Conservation (phyloP, 2,113 vertebrate species). For the Cavia aperea region DNA sequence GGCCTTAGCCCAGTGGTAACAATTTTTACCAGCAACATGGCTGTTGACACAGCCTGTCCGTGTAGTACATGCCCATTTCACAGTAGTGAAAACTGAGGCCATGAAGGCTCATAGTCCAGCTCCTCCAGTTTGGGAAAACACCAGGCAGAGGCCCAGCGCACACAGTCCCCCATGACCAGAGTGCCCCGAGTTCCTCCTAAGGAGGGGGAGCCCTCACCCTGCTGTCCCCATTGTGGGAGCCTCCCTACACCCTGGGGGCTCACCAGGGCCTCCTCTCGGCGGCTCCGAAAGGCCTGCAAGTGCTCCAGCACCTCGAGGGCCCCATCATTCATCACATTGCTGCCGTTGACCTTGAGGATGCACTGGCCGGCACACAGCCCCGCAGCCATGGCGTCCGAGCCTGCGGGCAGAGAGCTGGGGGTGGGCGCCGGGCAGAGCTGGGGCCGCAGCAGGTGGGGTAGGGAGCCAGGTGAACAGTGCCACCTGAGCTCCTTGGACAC, state of each 20-base stretch:
- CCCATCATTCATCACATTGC: conserved; percentile 80
- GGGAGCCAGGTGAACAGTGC: no score
- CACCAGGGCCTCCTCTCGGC: conserved; percentile 80
- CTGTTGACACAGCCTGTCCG: rapidly evolving
- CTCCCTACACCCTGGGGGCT: background rate
- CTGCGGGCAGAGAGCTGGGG: conserved; percentile 68
- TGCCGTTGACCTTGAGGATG: conserved; percentile 92
- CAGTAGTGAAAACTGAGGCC: background rate
- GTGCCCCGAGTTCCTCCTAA: no score
- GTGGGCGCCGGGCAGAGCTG: background rate
- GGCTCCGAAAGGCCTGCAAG: conserved; percentile 84
- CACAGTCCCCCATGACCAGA: background rate
- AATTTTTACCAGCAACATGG: background rate
- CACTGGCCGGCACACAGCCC: conserved; percentile 95
- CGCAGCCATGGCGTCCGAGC: conserved; percentile 84
- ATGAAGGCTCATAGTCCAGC: background rate
- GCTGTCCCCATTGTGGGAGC: background rate
- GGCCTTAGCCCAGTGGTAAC: background rate
- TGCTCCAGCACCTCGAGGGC: conserved; percentile 89
- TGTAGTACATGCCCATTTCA: background rate
- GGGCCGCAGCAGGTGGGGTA: background rate
- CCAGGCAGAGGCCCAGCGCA: background rate
- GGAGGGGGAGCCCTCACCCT: background rate
- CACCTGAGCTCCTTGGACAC: background rate
- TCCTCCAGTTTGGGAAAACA: background rate